These are phyloP conservation scores for Myathropa florea DNA, from an alignment of 2,888 invertebrate genomes.

Conservation along the genomic window DNA sequence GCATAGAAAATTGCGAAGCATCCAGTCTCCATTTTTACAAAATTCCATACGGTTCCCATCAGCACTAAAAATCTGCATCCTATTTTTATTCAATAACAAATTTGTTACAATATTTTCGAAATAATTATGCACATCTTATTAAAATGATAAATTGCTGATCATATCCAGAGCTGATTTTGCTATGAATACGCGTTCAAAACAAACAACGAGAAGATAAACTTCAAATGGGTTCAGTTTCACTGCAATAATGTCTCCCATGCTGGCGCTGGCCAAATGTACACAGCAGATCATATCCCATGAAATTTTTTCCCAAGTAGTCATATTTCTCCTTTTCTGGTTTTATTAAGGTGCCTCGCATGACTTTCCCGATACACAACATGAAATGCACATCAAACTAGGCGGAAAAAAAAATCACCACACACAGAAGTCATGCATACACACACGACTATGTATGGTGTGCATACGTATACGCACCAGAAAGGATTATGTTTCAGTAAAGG, in stretches of 20 bases:
- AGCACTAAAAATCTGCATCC: no score
- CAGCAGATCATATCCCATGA: not conserved
- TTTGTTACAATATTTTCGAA: no score
- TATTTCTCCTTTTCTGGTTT: slow-evolving; percentile 8
- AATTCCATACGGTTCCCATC: no score
- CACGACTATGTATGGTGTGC: not conserved
- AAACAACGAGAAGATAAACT: not conserved
- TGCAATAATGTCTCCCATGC: not conserved
- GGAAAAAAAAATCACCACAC: slow-evolving; percentile 42
- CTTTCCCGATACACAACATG: slow-evolving; percentile 24
- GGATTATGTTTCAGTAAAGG: slow-evolving; percentile 35
- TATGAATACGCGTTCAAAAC: not conserved
- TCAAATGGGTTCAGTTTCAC: not conserved
- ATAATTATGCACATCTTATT: no score
- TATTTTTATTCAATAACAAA: not conserved
- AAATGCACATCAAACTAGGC: slow-evolving; percentile 64
- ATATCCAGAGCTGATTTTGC: not conserved
- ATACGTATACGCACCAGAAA: not conserved
- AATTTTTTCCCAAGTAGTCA: not conserved
- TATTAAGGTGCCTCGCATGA: slow-evolving; percentile 33
- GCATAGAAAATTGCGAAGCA: no score
- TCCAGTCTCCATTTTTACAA: no score
- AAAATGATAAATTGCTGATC: not conserved
- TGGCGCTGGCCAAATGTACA: not conserved
- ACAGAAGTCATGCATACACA: not conserved